Percentiles rank a stretch among this genome's conserved stretches.
Evolutionary conservation across 2,113 vertebrate genomes (phyloP).

Genomic region (Pollimyrus isidori): DNA sequence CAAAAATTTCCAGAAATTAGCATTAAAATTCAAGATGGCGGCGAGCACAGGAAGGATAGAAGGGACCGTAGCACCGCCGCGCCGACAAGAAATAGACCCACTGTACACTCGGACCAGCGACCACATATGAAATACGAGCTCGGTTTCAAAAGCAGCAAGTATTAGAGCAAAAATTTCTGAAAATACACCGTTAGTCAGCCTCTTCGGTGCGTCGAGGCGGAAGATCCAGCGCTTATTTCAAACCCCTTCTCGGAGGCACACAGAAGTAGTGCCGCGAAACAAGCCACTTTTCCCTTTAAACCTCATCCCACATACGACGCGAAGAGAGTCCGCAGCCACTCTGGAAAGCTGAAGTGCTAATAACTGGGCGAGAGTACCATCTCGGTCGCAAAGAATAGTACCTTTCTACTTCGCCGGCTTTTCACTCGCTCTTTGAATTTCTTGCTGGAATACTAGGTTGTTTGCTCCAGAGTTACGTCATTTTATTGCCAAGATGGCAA

Average conservation of each 20-base stretch:
- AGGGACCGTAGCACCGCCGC: slow-evolving; percentile 55
- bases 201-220: too few relatives aligned
- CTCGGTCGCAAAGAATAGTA: not conserved
- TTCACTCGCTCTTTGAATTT: not conserved
- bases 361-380: not conserved
- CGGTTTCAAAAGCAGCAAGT: not conserved
- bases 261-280: slow-evolving; percentile 59
- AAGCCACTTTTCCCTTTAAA: slow-evolving; percentile 43
- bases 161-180: not conserved
- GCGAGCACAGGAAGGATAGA: slow-evolving; percentile 45
- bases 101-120: slow-evolving; percentile 23
- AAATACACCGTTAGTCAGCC: not conserved
- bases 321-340: not conserved
- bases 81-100: slow-evolving; percentile 56
- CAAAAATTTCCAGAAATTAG: slow-evolving; percentile 60
- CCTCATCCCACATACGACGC: not conserved
- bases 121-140: not conserved
- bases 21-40: slow-evolving; percentile 78
- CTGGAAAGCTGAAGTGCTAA: not conserved
- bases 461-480: not conserved
- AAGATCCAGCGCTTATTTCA: not conserved
- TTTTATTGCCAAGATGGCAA: not conserved
- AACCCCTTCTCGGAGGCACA: slow-evolving; percentile 49
- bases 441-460: not conserved
- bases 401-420: not conserved